Conservation (phyloP, 2,888 invertebrate species). For the Chymomyza procnemis region DNA sequence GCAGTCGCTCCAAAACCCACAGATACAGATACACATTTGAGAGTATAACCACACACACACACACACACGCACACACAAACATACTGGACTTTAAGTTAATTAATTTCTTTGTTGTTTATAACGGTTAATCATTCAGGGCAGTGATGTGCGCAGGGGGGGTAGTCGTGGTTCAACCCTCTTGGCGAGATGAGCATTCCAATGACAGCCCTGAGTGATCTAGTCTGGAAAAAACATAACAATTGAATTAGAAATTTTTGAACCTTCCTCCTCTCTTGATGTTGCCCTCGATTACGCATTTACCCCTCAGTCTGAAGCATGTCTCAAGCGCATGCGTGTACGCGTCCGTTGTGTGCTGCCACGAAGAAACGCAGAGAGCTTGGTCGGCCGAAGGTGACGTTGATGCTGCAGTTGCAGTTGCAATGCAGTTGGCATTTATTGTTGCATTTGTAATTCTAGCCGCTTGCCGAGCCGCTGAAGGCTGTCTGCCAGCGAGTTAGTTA, state of each 20-base stretch:
- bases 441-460: neutral
- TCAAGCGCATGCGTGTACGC: neutral
- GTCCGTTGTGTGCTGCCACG: neutral
- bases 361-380: neutral
- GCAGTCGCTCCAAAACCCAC: conserved; percentile 53
- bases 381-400: conserved; percentile 1
- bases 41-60: neutral
- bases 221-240: no score
- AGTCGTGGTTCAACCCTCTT: no score
- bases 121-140: conserved; percentile 67
- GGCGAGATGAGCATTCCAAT: no score
- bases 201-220: no score
- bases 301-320: neutral
- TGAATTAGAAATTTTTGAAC: no score
- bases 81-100: conserved; percentile 55
- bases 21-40: conserved; percentile 15
- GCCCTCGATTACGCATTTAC: neutral
- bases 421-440: neutral
- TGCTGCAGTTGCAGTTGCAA: neutral
- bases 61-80: conserved; percentile 5
- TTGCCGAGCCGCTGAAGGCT: neutral
- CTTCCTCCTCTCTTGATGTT: conserved; percentile 23
- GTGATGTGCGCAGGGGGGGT: no score
- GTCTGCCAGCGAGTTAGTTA: neutral
- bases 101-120: conserved; percentile 72